Percentiles rank a stretch among this genome's conserved stretches.
Conservation (phyloP, 2,888 invertebrate genomes). For the Tribolium freemani region DNA sequence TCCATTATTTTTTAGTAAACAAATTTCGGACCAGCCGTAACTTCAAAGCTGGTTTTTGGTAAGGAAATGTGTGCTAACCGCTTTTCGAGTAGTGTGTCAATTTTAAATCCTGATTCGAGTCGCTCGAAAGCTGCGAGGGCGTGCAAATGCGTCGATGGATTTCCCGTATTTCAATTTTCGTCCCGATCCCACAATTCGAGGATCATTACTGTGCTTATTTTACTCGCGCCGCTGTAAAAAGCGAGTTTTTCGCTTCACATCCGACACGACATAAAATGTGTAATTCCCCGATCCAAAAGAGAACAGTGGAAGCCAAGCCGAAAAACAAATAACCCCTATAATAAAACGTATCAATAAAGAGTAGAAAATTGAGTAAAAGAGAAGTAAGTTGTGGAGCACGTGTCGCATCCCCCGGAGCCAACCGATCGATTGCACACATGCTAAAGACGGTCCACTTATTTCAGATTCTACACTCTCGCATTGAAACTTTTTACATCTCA, state of each 20-base stretch:
- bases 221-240: constrained; percentile 10
- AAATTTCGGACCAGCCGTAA: too few relatives aligned
- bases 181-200: constrained; percentile 9
- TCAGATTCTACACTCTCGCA: constrained; percentile 49
- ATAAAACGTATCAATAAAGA: constrained; percentile 45
- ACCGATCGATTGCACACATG: constrained; percentile 45
- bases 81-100: too few relatives aligned
- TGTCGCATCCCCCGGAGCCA: constrained; percentile 41
- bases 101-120: too few relatives aligned
- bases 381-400: constrained; percentile 45
- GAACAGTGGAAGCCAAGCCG: constrained; percentile 29
- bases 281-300: constrained; percentile 35
- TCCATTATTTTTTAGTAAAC: too few relatives aligned
- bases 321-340: constrained; percentile 41
- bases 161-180: constrained; percentile 25
- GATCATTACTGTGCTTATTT: constrained; percentile 24
- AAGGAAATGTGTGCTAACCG: too few relatives aligned
- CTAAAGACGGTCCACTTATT: constrained; percentile 41
- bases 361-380: constrained; percentile 42
- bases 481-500: constrained; percentile 56
- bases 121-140: background rate
- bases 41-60: too few relatives aligned
- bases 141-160: constrained; percentile 20
- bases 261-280: constrained; percentile 36
- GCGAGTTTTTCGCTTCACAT: constrained; percentile 19